These are phyloP conservation scores for Colostygia pectinataria DNA, from an alignment of 2,888 invertebrate species.

Conservation along the genomic window DNA sequence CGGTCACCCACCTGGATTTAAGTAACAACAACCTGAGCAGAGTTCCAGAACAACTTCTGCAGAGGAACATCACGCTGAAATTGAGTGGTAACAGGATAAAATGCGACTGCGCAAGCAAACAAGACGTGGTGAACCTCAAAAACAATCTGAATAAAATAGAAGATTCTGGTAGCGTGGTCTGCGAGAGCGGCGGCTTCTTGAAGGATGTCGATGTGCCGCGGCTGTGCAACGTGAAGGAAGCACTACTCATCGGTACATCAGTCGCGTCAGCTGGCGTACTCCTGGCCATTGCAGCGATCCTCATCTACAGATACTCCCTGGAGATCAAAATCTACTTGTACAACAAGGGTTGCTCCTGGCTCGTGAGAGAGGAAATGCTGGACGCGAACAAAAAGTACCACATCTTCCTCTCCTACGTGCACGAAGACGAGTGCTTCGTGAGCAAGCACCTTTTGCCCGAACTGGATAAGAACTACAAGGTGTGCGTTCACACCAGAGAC, in stretches of 20 bases:
- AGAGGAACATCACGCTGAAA: conserved; percentile 15
- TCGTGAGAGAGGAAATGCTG: conserved; percentile 29
- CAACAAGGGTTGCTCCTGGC: conserved; percentile 17
- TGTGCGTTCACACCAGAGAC: conserved; percentile 89
- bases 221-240: conserved; percentile 40
- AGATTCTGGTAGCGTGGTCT: conserved; percentile 16
- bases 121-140: conserved; percentile 13
- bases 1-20: conserved; percentile 23
- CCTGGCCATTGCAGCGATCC: background rate
- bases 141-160: background rate
- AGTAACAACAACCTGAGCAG: conserved; percentile 15
- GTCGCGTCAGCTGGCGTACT: conserved; percentile 23
- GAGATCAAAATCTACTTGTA: conserved; percentile 38
- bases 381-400: conserved; percentile 81
- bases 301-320: conserved; percentile 36
- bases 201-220: conserved; percentile 17
- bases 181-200: conserved; percentile 14
- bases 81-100: conserved; percentile 21
- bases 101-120: conserved; percentile 27
- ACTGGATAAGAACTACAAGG: conserved; percentile 82
- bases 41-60: conserved; percentile 11
- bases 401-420: conserved; percentile 91
- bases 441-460: conserved; percentile 84
- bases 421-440: conserved; percentile 89
- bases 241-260: conserved; percentile 16